These are phyloP conservation scores for Hirundo rustica DNA, from an alignment of 2,797 vertebrate genomes.

Conservation along the genomic window DNA sequence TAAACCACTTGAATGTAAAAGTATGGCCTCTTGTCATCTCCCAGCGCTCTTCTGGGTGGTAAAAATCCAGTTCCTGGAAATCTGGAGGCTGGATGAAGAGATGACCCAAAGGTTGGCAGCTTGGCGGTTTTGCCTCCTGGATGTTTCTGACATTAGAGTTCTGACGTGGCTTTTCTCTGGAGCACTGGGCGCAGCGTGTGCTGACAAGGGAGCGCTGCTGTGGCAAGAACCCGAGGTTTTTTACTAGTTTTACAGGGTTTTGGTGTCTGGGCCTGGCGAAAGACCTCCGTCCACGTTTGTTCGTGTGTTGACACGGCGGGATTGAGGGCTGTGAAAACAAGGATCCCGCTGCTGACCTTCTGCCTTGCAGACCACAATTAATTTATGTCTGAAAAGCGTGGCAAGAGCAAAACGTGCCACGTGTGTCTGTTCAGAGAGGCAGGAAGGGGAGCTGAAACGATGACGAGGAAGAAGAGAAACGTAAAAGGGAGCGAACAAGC, in stretches of 20 bases:
- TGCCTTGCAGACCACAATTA: background rate
- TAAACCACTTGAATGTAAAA: background rate
- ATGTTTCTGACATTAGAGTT: background rate
- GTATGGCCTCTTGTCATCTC: background rate
- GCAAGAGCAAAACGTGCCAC: background rate
- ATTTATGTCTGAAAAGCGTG: background rate
- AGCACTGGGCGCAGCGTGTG: background rate
- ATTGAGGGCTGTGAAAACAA: background rate
- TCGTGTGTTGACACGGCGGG: background rate
- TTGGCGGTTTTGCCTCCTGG: background rate
- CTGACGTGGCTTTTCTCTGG: fast-evolving
- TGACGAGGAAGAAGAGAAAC: background rate
- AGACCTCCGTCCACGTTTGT: background rate
- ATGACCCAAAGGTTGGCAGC: background rate
- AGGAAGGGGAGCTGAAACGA: background rate
- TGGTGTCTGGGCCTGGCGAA: background rate
- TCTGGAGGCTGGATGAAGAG: background rate
- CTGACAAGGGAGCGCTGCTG: background rate
- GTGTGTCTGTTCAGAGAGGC: background rate
- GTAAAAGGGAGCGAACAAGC: background rate
- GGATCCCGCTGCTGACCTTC: background rate
- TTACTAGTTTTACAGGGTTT: background rate
- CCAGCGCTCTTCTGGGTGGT: background rate
- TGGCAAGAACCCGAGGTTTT: background rate
- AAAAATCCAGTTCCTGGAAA: background rate